phyloP scores from a whole-genome alignment of 1,140 invertebrate genomes.

The Wiebesia pumilae region DNA sequence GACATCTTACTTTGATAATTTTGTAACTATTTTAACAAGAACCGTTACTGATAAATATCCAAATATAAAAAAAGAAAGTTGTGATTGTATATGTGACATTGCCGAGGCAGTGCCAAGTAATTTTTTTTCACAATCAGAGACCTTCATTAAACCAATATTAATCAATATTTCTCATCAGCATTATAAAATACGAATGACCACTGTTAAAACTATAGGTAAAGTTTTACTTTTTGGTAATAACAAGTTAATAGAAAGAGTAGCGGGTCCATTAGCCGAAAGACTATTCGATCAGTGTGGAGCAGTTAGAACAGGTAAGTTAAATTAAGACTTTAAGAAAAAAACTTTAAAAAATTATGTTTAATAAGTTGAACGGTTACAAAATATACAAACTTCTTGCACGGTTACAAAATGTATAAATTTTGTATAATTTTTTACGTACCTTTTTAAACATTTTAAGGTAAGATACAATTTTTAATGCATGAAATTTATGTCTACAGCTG shows the following conservation, averaged over 20 bases:
- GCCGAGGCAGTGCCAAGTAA: conserved; percentile 79
- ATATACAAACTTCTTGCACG: too few species aligned
- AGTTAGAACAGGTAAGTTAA: conserved; percentile 76
- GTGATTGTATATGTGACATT: conserved; percentile 80
- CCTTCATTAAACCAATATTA: conserved; percentile 83
- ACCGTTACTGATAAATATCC: conserved; percentile 85
- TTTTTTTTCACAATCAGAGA: conserved; percentile 84
- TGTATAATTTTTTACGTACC: too few species aligned
- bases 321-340: background rate
- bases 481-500: conserved; percentile 69
- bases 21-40: conserved; percentile 82
- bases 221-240: conserved; percentile 78
- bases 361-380: too few species aligned
- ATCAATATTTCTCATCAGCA: conserved; percentile 86
- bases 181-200: conserved; percentile 83
- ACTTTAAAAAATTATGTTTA: too few species aligned
- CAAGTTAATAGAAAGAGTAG: conserved; percentile 78
- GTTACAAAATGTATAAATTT: too few species aligned
- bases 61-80: conserved; percentile 86
- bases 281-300: conserved; percentile 84
- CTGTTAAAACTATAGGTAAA: conserved; percentile 82
- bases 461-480: background rate
- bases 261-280: conserved; percentile 82
- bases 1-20: conserved; percentile 83
- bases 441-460: background rate